Percentiles rank a stretch among this genome's conserved stretches.
These are phyloP conservation scores for Pycnonotus jocosus DNA, from an alignment of 2,113 vertebrate genomes.

Conservation along the genomic window DNA sequence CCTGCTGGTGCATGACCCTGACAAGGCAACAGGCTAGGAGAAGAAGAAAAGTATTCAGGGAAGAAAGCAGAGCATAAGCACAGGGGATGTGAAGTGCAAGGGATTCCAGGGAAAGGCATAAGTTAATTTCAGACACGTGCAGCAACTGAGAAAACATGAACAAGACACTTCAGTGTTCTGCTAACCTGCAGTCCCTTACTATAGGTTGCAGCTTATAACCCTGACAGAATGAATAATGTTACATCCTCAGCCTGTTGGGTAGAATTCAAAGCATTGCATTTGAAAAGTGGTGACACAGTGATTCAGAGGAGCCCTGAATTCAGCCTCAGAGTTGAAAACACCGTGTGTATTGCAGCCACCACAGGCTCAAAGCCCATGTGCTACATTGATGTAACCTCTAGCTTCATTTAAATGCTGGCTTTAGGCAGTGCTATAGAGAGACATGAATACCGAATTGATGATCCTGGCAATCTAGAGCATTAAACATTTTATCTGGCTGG, in stretches of 20 bases:
- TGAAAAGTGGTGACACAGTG: conserved; percentile 23
- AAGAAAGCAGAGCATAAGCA: not conserved
- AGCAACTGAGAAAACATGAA: not conserved
- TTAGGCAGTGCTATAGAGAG: conserved; percentile 33
- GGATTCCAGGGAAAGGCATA: not conserved
- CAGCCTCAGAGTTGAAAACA: not conserved
- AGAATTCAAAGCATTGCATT: not conserved
- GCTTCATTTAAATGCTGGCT: conserved; percentile 6
- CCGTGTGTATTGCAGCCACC: not conserved
- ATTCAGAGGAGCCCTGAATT: not conserved
- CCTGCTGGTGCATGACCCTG: not conserved
- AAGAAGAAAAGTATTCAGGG: too few species aligned
- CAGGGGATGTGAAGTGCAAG: not conserved
- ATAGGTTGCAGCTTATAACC: not conserved
- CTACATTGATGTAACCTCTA: conserved; percentile 5
- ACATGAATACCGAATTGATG: conserved; percentile 76
- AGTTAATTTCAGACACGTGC: not conserved
- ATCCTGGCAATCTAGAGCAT: conserved; percentile 70
- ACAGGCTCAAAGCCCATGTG: not conserved
- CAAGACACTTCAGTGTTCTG: not conserved
- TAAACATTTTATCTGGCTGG: conserved; percentile 71
- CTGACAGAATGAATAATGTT: not conserved
- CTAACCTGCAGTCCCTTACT: not conserved
- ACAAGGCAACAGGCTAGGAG: not conserved
- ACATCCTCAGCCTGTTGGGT: not conserved